phyloP scores from a whole-genome alignment of 1,140 invertebrate species.

The Oryzaephilus surinamensis region DNA sequence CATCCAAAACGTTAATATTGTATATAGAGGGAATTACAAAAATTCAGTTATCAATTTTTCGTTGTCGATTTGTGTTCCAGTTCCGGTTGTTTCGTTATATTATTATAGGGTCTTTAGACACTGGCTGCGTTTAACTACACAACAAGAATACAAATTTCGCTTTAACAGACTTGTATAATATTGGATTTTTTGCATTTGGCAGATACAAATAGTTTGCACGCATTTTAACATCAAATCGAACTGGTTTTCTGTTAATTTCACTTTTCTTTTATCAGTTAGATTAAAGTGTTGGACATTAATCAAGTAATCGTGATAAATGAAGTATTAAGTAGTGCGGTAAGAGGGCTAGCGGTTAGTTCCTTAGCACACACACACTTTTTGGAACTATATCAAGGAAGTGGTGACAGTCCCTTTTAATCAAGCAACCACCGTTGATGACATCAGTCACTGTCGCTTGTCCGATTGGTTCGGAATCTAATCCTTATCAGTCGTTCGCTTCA shows the following conservation, averaged over 20 bases:
- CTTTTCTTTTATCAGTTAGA: neutral
- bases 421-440: conserved; percentile 30
- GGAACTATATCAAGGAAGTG: conserved; percentile 14
- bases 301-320: conserved; percentile 27
- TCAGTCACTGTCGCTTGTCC: conserved; percentile 30
- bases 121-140: no score
- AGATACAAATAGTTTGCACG: no score
- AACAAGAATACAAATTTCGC: no score
- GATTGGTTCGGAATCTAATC: conserved; percentile 25
- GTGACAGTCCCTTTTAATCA: conserved; percentile 31
- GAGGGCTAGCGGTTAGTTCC: neutral
- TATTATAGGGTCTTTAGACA: no score
- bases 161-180: no score
- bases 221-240: no score
- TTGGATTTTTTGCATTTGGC: no score
- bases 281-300: conserved; percentile 8
- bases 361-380: neutral
- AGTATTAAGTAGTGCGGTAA: conserved; percentile 21
- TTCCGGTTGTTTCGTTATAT: no score
- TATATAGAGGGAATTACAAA: no score
- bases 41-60: no score
- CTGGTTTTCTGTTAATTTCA: neutral
- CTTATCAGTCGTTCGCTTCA: conserved; percentile 29
- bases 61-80: no score
- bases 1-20: no score